A percentile compares a stretch with the other conserved stretches of the same genome.
phyloP scores from a whole-genome alignment of 2,797 vertebrate genomes.

The Ispidina lecontei region DNA sequence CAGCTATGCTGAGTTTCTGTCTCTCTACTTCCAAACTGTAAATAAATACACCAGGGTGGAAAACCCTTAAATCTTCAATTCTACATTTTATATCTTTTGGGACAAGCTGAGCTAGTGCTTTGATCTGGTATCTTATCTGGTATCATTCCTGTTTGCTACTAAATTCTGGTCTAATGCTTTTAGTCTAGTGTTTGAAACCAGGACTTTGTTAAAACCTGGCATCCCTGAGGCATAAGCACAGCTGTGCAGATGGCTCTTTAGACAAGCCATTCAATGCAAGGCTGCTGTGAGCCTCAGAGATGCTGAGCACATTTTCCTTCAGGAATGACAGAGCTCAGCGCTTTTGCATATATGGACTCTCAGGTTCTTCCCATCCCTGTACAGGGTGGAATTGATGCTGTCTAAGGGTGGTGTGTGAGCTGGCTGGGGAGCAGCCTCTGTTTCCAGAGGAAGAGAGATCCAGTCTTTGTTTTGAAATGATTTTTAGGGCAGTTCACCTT shows the following conservation, averaged over 20 bases:
- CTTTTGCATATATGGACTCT: background rate
- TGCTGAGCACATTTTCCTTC: background rate
- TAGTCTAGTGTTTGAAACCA: background rate
- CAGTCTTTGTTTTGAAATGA: background rate
- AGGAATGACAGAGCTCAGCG: background rate
- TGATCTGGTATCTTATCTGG: background rate
- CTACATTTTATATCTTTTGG: background rate
- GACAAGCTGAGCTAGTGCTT: background rate
- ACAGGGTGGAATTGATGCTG: background rate
- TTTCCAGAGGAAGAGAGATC: background rate
- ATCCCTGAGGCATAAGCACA: background rate
- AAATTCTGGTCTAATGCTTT: background rate
- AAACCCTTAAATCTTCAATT: background rate
- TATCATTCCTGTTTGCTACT: background rate
- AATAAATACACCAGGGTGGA: background rate
- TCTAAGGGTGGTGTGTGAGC: background rate
- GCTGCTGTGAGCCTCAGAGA: background rate
- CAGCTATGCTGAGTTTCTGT: background rate
- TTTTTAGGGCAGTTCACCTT: background rate
- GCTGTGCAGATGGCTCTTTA: background rate
- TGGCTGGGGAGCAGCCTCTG: background rate
- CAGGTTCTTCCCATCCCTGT: background rate
- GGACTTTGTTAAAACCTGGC: background rate
- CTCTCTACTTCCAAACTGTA: background rate
- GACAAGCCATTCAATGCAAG: background rate